Evolutionary conservation across 1,140 invertebrate genomes (phyloP).

Genomic region (Thaumetopoea pityocampa): DNA sequence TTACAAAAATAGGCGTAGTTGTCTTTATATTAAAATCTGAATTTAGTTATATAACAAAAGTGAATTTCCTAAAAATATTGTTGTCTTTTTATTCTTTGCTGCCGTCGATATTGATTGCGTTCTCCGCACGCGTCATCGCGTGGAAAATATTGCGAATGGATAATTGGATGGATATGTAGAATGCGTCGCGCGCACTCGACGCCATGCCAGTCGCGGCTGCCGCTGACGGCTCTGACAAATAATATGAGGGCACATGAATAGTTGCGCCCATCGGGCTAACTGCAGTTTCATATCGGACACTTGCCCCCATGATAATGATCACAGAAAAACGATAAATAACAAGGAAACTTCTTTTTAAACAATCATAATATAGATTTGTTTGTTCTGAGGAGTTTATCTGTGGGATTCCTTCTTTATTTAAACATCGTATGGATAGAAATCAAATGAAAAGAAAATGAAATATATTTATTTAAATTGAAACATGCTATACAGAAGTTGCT

Average conservation of each 20-base stretch:
- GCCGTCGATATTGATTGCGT: constrained; percentile 54
- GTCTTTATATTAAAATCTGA: no score
- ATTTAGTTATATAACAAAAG: no score
- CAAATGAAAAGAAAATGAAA: no score
- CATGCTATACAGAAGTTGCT: no score
- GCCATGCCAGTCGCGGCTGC: constrained; percentile 39
- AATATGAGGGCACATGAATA: constrained; percentile 66
- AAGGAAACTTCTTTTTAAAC: constrained; percentile 5
- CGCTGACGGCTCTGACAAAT: constrained; percentile 62
- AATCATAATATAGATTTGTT: constrained; percentile 5
- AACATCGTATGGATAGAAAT: no score
- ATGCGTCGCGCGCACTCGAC: constrained; percentile 52
- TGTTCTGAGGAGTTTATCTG: no score
- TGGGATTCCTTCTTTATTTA: no score
- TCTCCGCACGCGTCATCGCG: constrained; percentile 48
- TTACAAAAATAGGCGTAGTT: no score
- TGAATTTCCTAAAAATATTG: no score
- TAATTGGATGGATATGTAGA: constrained; percentile 66
- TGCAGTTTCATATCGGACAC: constrained; percentile 41
- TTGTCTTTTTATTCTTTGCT: no score
- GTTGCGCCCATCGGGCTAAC: constrained; percentile 47
- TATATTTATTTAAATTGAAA: constrained; percentile 8
- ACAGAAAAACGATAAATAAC: no score
- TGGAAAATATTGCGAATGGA: constrained; percentile 70
- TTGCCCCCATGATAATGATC: no score